Percentiles rank a stretch among this genome's conserved stretches.
phyloP scores from a whole-genome alignment of 1,140 invertebrate genomes.

The Aricia agestis region DNA sequence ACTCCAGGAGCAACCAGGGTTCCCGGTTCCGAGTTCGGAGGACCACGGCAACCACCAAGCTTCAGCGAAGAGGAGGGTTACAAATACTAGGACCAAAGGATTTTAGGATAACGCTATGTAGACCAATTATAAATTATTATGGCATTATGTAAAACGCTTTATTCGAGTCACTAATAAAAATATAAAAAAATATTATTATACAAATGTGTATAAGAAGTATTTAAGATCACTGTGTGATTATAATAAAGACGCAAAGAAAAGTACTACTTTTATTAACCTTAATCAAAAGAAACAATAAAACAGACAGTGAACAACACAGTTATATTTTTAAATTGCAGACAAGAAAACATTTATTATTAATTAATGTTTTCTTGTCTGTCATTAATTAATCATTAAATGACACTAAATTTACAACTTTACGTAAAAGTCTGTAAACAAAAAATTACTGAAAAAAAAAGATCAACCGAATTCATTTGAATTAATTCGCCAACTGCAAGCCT shows the following conservation, averaged over 20 bases:
- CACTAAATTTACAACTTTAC: no score
- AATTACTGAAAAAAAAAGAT: no score
- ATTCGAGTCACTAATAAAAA: conserved; percentile 1
- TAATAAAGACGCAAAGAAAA: conserved; percentile 31
- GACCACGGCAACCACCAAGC: conserved; percentile 61
- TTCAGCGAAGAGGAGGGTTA: conserved; percentile 64
- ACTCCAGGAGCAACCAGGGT: conserved; percentile 18
- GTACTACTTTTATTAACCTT: neutral
- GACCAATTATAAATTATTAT: conserved; percentile 36
- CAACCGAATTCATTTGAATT: no score
- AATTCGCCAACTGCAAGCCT: no score
- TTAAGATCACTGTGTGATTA: conserved; percentile 53
- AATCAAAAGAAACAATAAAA: no score
- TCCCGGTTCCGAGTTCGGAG: conserved; percentile 36
- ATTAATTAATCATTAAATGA: no score
- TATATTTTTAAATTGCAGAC: no score
- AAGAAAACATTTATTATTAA: no score
- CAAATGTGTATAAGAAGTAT: conserved; percentile 20
- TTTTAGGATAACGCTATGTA: conserved; percentile 17
- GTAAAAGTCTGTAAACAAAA: no score
- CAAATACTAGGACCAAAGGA: conserved; percentile 44
- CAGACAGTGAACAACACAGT: no score
- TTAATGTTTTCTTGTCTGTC: no score
- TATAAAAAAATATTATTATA: conserved; percentile 12
- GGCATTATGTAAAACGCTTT: conserved; percentile 3